phyloP scores from a whole-genome alignment of 2,113 vertebrate genomes.

The Paramormyrops kingsleyae region DNA sequence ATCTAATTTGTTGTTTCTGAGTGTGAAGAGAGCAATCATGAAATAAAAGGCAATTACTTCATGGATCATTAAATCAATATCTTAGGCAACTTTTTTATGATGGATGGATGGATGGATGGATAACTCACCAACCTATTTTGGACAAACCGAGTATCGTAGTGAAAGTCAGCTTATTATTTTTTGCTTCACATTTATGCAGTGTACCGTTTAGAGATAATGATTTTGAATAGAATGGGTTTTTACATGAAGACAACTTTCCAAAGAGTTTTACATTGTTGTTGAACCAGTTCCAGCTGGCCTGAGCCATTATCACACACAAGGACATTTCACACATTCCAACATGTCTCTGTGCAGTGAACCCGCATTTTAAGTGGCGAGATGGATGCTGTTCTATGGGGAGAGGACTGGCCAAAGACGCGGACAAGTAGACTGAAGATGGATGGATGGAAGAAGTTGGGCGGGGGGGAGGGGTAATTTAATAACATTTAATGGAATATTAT shows the following conservation, averaged over 20 bases:
- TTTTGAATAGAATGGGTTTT: neutral
- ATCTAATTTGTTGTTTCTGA: slow-evolving; percentile 18
- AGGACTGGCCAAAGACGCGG: neutral
- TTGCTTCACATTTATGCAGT: neutral
- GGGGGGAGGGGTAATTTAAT: neutral
- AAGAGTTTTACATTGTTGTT: neutral
- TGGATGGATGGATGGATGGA: neutral
- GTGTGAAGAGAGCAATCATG: slow-evolving; percentile 12
- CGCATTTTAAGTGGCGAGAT: neutral
- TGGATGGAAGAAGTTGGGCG: neutral
- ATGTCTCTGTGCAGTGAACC: neutral
- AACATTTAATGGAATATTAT: neutral
- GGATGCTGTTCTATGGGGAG: neutral
- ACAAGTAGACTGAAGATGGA: neutral
- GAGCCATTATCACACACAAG: neutral
- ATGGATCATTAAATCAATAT: neutral
- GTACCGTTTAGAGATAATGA: neutral
- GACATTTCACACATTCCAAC: neutral
- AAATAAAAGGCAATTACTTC: slow-evolving; percentile 16
- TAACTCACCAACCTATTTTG: too few relatives aligned
- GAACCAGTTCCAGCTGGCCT: neutral
- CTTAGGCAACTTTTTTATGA: neutral
- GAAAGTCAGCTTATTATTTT: neutral
- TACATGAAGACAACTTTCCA: neutral
- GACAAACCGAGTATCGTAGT: neutral